Conservation (phyloP, 2,113 vertebrate species). For the Pedionomus torquatus region DNA sequence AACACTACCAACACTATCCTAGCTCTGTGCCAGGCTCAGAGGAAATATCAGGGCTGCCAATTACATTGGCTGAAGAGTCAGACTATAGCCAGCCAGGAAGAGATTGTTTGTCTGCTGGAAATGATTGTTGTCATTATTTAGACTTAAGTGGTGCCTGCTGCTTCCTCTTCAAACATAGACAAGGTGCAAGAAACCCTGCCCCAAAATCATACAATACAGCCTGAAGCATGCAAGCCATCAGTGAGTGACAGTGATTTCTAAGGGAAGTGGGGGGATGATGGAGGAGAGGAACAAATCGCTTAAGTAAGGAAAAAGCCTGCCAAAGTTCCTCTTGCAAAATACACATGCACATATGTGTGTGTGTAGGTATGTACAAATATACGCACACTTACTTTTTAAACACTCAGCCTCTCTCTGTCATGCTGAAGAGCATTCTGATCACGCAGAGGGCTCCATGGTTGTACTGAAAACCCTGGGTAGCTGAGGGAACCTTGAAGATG, state of each 20-base stretch:
- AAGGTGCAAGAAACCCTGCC: conserved; percentile 2
- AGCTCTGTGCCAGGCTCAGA: conserved; percentile 28
- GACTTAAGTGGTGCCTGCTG: conserved; percentile 17
- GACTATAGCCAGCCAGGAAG: conserved; percentile 6
- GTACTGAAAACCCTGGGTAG: not conserved
- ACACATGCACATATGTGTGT: rapidly evolving
- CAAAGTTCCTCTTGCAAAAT: not conserved
- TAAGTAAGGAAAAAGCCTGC: not conserved
- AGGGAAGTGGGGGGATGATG: rapidly evolving
- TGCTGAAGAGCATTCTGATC: not conserved
- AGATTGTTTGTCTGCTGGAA: conserved; percentile 46
- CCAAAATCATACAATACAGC: not conserved
- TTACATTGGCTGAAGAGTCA: conserved; percentile 33
- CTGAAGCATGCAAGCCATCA: not conserved
- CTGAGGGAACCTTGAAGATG: not conserved
- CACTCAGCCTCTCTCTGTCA: not conserved
- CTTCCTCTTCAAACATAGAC: not conserved
- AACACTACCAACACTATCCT: conserved; percentile 18
- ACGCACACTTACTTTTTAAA: not conserved
- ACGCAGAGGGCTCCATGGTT: not conserved
- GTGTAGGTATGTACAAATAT: not conserved
- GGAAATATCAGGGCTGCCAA: conserved; percentile 46
- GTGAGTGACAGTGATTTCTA: not conserved
- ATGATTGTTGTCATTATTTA: conserved; percentile 47
- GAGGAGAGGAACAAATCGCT: not conserved